phyloP scores from a whole-genome alignment of 2,113 vertebrate species.

The Cyrtonyx montezumae region DNA sequence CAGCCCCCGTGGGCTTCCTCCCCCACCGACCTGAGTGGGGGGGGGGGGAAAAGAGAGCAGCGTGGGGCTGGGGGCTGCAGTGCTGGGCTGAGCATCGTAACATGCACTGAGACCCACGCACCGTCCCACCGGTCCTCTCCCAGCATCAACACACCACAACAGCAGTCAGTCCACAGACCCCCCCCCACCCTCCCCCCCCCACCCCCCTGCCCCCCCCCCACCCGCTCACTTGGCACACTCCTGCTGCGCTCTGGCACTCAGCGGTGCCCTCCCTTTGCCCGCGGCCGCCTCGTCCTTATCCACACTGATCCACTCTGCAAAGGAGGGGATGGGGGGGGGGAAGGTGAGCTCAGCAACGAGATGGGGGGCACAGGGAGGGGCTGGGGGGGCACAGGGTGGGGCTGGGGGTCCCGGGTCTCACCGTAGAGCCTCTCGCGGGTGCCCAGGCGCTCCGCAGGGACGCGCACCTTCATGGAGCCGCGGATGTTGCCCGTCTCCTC shows the following conservation, averaged over 20 bases:
- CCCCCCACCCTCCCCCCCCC: too few relatives aligned
- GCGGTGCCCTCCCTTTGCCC: conserved; percentile 82
- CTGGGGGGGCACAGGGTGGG: background rate
- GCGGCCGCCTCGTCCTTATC: conserved; percentile 92
- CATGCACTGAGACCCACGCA: too few relatives aligned
- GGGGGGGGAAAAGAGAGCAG: background rate
- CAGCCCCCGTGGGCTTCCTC: conserved; percentile 77
- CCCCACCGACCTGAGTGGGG: conserved; percentile 81
- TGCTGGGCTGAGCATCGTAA: background rate
- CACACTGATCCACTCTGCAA: conserved; percentile 94
- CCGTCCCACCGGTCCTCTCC: too few relatives aligned
- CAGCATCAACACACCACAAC: too few relatives aligned
- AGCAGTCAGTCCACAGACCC: too few relatives aligned
- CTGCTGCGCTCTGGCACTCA: conserved; percentile 79
- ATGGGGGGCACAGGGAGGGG: background rate
- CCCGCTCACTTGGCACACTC: conserved; percentile 55
- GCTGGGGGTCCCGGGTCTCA: conserved; percentile 10
- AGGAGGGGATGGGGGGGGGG: too few relatives aligned
- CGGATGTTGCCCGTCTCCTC: conserved; percentile 97
- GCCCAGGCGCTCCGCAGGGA: conserved; percentile 91
- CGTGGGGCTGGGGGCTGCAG: too few relatives aligned
- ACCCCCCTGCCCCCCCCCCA: too few relatives aligned
- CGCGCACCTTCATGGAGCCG: conserved; percentile 94
- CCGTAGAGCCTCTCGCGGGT: conserved; percentile 95
- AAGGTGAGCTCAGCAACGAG: too few relatives aligned